Evolutionary conservation across 2,113 vertebrate species (phyloP).

Genomic region (Osmerus mordax): DNA sequence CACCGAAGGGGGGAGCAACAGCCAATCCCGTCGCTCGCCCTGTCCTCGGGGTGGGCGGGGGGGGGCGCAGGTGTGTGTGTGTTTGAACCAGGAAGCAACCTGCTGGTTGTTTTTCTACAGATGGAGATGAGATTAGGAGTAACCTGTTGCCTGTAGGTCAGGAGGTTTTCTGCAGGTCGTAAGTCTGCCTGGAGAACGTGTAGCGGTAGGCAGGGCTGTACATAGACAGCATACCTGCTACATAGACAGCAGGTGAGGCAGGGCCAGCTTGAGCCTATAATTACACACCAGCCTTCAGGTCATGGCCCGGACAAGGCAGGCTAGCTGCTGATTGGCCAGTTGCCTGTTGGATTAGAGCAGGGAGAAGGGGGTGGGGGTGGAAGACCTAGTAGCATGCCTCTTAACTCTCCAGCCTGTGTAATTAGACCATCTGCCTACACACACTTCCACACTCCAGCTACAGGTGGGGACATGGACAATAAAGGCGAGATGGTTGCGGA

Average conservation of each 20-base stretch:
- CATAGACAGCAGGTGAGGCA: slow-evolving; percentile 21
- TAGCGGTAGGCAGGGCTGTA: too few relatives aligned
- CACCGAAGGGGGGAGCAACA: neutral
- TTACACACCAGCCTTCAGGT: slow-evolving; percentile 68
- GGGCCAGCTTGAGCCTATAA: slow-evolving; percentile 64
- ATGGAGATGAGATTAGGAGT: slow-evolving; percentile 55
- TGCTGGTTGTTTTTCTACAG: slow-evolving; percentile 60
- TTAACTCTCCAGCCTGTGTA: slow-evolving; percentile 73
- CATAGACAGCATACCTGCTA: too few relatives aligned
- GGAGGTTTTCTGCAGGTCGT: too few relatives aligned
- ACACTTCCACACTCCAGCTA: slow-evolving; percentile 29
- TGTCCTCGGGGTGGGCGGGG: slow-evolving; percentile 20
- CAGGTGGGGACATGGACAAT: slow-evolving; percentile 38
- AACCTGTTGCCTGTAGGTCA: slow-evolving; percentile 49
- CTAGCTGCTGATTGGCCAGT: slow-evolving; percentile 79
- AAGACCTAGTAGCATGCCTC: slow-evolving; percentile 69
- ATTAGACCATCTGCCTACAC: slow-evolving; percentile 83
- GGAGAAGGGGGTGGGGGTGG: slow-evolving; percentile 50
- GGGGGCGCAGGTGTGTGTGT: slow-evolving; percentile 10
- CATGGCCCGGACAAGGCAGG: slow-evolving; percentile 45
- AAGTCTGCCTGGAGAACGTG: too few relatives aligned
- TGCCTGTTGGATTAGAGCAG: slow-evolving; percentile 74
- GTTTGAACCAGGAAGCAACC: slow-evolving; percentile 19
- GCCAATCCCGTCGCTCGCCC: slow-evolving; percentile 42
- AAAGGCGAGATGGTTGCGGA: neutral